These are phyloP conservation scores for Taeniopygia guttata DNA, from an alignment of 2,797 vertebrate species.

Conservation along the genomic window DNA sequence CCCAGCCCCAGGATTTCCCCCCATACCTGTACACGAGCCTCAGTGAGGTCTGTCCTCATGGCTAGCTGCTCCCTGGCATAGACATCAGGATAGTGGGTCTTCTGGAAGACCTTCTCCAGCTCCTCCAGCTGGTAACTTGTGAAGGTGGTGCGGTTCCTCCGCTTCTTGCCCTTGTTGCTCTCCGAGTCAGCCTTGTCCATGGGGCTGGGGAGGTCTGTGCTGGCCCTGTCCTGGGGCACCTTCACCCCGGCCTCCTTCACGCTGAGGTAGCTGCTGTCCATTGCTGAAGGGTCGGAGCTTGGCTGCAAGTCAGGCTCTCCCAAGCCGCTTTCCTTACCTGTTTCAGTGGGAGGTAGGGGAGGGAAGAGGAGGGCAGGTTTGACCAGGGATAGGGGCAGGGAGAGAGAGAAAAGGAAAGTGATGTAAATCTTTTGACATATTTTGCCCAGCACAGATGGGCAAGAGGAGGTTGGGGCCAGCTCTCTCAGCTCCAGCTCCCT, in stretches of 20 bases:
- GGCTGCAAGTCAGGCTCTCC: conserved; percentile 86
- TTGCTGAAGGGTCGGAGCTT: conserved; percentile 85
- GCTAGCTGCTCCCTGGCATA: conserved; percentile 97
- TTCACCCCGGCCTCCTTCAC: conserved; percentile 89
- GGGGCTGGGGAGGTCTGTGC: conserved; percentile 83
- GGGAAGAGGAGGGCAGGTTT: background rate
- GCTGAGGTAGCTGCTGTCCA: conserved; percentile 93
- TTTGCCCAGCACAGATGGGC: background rate
- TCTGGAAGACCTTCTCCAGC: conserved; percentile 98
- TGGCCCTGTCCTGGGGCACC: conserved; percentile 83
- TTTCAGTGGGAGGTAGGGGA: background rate
- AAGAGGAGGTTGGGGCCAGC: background rate
- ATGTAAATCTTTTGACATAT: background rate
- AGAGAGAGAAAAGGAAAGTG: background rate
- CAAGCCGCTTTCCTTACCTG: conserved; percentile 91
- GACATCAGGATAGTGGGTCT: conserved; percentile 98
- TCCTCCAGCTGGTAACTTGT: conserved; percentile 98
- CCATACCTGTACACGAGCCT: conserved; percentile 93
- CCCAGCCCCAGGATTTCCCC: background rate
- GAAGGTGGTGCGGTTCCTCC: conserved; percentile 96
- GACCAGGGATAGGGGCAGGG: background rate
- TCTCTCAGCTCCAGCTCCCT: background rate
- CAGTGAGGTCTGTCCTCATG: conserved; percentile 96
- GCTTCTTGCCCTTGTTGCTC: conserved; percentile 98
- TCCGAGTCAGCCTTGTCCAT: conserved; percentile 91